These are phyloP conservation scores for Stegodyphus mimosarum DNA, from an alignment of 1,140 invertebrate genomes.

Conservation along the genomic window DNA sequence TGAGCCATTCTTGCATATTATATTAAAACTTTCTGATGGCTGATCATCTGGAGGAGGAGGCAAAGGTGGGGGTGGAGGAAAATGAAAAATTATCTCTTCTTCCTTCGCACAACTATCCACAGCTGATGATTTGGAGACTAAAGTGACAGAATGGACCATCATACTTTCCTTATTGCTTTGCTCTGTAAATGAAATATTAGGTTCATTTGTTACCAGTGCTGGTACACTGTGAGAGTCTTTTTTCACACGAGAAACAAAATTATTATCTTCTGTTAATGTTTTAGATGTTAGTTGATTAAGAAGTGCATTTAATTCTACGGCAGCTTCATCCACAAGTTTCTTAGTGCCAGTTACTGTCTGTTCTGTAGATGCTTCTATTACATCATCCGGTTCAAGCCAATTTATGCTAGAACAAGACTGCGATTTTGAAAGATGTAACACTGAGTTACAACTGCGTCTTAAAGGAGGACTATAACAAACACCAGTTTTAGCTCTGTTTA, in stretches of 20 bases:
- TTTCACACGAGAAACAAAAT: not conserved
- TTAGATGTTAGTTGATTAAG: slow-evolving; percentile 33
- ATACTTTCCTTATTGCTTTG: not conserved
- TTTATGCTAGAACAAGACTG: slow-evolving; percentile 33
- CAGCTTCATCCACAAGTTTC: slow-evolving; percentile 45
- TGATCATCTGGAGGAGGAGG: slow-evolving; percentile 34
- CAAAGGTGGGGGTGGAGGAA: slow-evolving; percentile 38
- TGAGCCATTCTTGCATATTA: slow-evolving; percentile 39
- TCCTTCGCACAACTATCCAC: slow-evolving; percentile 27
- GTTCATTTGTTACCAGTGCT: not conserved
- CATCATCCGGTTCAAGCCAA: slow-evolving; percentile 23
- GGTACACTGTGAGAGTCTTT: not conserved
- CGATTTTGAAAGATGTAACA: slow-evolving; percentile 20
- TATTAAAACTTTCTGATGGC: slow-evolving; percentile 38
- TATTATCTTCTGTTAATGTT: slow-evolving; percentile 41
- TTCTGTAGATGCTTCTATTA: slow-evolving; percentile 20
- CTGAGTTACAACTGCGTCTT: slow-evolving; percentile 24
- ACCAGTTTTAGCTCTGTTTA: slow-evolving; percentile 23
- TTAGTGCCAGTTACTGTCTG: not conserved
- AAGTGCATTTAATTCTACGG: slow-evolving; percentile 49
- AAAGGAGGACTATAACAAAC: slow-evolving; percentile 52
- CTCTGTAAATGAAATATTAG: not conserved
- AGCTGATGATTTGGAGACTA: slow-evolving; percentile 26
- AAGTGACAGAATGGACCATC: slow-evolving; percentile 31
- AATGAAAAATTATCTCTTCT: slow-evolving; percentile 58